Percentiles rank a stretch among this genome's conserved stretches.
These are phyloP conservation scores for Dipus sagitta DNA, from an alignment of 2,797 vertebrate genomes.

Conservation along the genomic window DNA sequence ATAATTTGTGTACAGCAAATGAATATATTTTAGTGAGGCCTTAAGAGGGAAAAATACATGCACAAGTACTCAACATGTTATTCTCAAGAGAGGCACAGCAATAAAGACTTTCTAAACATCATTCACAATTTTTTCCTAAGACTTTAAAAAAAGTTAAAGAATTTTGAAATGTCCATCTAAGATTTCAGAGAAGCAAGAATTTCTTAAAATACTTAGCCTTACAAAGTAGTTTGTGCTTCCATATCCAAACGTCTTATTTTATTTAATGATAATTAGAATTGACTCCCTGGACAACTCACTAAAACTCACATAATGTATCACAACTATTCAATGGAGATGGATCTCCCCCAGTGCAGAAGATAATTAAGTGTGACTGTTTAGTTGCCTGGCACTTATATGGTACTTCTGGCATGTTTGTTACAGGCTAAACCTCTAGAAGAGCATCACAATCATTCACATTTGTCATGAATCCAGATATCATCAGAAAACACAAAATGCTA, in stretches of 20 bases:
- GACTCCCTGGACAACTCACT: constrained; percentile 35
- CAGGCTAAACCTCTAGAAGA: not conserved
- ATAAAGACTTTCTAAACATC: constrained; percentile 7
- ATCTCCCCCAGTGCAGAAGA: not conserved
- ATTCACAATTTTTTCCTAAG: constrained; percentile 12
- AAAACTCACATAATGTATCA: not conserved
- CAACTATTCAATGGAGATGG: constrained; percentile 19
- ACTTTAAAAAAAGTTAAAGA: constrained; percentile 32
- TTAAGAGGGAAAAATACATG: constrained; percentile 1
- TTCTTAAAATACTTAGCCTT: constrained; percentile 50
- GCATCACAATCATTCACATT: constrained; percentile 46
- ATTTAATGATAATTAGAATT: constrained; percentile 47
- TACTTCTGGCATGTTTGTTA: not conserved
- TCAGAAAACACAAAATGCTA: constrained; percentile 38
- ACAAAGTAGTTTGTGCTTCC: constrained; percentile 11
- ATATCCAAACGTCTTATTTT: not conserved
- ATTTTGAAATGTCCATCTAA: constrained; percentile 37
- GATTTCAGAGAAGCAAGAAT: constrained; percentile 47
- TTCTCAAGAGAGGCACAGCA: not conserved
- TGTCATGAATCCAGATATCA: constrained; percentile 35
- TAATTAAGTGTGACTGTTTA: constrained; percentile 8
- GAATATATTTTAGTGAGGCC: not conserved
- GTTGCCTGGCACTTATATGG: not conserved
- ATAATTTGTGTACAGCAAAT: not conserved
- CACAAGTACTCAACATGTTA: constrained; percentile 6